Base-by-base conservation (phyloP, 2,113 vertebrate genomes). In the Machaerirhynchus nigripectus region DNA sequence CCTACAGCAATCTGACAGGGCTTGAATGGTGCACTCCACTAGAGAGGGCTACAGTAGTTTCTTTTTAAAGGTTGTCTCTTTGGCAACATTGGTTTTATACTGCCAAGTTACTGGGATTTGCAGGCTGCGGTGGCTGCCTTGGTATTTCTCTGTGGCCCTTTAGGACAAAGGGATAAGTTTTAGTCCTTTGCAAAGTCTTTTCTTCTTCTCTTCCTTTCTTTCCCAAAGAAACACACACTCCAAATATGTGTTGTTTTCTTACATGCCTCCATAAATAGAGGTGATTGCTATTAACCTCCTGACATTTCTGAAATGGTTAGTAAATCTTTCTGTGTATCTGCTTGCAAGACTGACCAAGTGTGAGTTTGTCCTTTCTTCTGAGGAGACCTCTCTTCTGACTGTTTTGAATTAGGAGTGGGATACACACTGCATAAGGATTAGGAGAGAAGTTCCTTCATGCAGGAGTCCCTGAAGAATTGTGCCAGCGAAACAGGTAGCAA, bases 31-130 rank as follows among this genome's bases (percentile, higher is more conserved):
- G 24, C 69, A 49, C 55, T 78, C 39, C 4, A 2, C 75, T 35
- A n/a, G 37, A 57, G 68, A 89, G 69, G 47, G 44, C 76, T 86
- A 56, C 56, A 56, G 40, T 9, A 67, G 56, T 39, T 71, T 56
- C 68, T 86, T 60, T 89, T 57, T 52, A 84, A 94, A 94, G 69
- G 73, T 89, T 93, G 44, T 94, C 88, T 78, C 90, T 95, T 92
- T 76, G 92, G 79, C 73, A 92, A 87, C 44, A 4, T 44, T 63
- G 22, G 7, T 15, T 84, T 95, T 84, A 70, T 35, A 15, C 50
- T 84, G 84, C 84, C 80, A 91, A 60, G 22, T 89, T 77, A 42
- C 53, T 49, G 49, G 49, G 37, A 53, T 68, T 84, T 89, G 53
- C 37, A 64, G 60, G 31, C 64, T 80, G 30, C 2, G 3, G 31